A percentile compares a stretch with the other conserved stretches of the same genome.
Evolutionary conservation across 2,113 vertebrate species (phyloP).

Genomic region (Petroica traversi): DNA sequence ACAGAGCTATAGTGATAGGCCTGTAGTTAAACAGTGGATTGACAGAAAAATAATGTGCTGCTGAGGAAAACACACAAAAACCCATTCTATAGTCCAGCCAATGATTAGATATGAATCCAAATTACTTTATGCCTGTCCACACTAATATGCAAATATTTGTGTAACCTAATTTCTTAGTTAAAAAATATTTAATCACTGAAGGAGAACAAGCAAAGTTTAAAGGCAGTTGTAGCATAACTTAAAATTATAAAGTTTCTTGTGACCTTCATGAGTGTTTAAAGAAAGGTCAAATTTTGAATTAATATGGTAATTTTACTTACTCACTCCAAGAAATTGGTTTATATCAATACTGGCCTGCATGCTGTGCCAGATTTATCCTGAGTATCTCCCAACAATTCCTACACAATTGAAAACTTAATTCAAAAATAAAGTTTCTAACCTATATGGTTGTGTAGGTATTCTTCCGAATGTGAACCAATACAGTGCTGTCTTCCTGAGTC

Average conservation of each 20-base stretch:
- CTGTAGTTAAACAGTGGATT: not conserved
- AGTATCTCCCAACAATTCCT: not conserved
- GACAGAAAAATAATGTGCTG: not conserved
- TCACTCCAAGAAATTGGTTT: not conserved
- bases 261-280: not conserved
- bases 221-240: not conserved
- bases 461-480: slow-evolving; percentile 71
- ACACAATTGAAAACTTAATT: slow-evolving; percentile 1
- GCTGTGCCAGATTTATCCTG: not conserved
- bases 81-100: not conserved
- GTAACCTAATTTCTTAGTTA: not conserved
- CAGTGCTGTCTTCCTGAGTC: slow-evolving; percentile 72
- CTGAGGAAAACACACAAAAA: not conserved
- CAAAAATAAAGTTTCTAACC: slow-evolving; percentile 67
- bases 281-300: not conserved
- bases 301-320: not conserved
- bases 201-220: not conserved
- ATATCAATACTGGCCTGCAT: not conserved
- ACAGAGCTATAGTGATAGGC: not conserved
- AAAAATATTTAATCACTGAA: not conserved
- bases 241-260: not conserved
- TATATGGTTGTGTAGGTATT: slow-evolving; percentile 72
- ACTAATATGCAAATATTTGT: not conserved
- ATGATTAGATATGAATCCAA: not conserved
- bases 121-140: not conserved